Conservation (phyloP, 2,888 invertebrate genomes). For the Macropis europaea region DNA sequence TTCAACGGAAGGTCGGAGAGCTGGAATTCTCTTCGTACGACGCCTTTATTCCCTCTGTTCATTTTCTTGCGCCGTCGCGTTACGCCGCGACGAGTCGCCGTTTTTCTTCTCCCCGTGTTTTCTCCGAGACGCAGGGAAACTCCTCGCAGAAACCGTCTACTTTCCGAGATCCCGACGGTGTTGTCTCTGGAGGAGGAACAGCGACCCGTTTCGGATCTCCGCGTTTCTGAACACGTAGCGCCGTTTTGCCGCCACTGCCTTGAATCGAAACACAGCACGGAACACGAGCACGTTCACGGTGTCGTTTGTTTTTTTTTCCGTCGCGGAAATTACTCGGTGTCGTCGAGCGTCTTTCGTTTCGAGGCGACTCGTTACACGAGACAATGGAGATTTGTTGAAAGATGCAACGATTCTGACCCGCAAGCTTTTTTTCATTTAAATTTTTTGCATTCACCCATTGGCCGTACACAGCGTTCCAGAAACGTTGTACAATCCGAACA, state of each 20-base stretch:
- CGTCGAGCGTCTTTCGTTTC: background rate
- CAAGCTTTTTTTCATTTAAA: no score
- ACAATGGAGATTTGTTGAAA: background rate
- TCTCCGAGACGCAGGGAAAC: conserved; percentile 28
- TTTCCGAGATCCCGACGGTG: conserved; percentile 1
- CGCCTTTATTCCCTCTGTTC: conserved; percentile 40
- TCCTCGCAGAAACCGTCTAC: conserved; percentile 14
- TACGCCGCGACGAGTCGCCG: conserved; percentile 38
- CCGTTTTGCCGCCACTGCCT: conserved; percentile 12
- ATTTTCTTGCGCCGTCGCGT: conserved; percentile 53
- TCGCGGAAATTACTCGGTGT: conserved; percentile 2
- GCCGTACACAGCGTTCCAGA: no score
- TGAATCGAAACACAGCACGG: background rate
- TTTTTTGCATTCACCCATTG: no score
- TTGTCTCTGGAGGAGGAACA: background rate
- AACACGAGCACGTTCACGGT: background rate
- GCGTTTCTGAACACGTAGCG: conserved; percentile 9
- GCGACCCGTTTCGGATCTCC: background rate
- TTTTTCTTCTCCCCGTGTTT: conserved; percentile 42
- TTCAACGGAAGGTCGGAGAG: conserved; percentile 32
- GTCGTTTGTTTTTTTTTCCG: conserved; percentile 12
- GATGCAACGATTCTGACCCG: no score
- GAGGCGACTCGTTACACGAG: background rate
- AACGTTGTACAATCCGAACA: no score
- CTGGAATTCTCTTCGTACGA: conserved; percentile 41